Conservation (phyloP, 2,113 vertebrate species). For the Rhinoptilus africanus region DNA sequence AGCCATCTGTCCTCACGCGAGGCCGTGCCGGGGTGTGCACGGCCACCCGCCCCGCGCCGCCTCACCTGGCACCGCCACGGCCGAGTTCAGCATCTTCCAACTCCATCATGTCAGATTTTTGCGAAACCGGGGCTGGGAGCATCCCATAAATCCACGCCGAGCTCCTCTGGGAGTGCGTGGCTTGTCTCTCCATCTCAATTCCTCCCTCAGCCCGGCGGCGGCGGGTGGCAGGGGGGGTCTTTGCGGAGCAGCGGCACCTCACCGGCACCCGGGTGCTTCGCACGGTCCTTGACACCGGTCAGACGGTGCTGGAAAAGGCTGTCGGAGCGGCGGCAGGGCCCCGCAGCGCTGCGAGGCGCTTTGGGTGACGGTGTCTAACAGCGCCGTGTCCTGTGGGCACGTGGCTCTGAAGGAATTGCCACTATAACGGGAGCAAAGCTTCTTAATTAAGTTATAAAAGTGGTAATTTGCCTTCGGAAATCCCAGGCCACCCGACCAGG, state of each 20-base stretch:
- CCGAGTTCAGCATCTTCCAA: not conserved
- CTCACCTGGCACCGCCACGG: not conserved
- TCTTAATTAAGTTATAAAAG: not conserved
- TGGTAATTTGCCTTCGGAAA: rapidly evolving
- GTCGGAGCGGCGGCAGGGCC: not conserved
- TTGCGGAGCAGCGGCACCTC: not conserved
- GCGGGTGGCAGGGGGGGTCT: not conserved
- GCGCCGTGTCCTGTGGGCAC: rapidly evolving
- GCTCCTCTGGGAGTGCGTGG: not conserved
- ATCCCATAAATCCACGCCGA: not conserved
- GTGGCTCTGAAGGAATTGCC: not conserved
- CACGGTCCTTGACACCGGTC: rapidly evolving
- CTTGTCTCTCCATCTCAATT: not conserved
- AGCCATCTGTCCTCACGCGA: not conserved
- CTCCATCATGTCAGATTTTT: not conserved
- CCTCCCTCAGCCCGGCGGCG: rapidly evolving
- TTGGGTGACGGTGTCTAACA: rapidly evolving
- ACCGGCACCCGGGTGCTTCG: rapidly evolving
- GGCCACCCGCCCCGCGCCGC: not conserved
- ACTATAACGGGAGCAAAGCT: not conserved
- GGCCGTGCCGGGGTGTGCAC: not conserved
- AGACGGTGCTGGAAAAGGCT: not conserved
- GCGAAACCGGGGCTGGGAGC: not conserved
- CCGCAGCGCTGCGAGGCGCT: rapidly evolving
- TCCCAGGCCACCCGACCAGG: rapidly evolving